Base-by-base conservation (phyloP, 2,888 invertebrate genomes). In the Phymatocera aterrima region DNA sequence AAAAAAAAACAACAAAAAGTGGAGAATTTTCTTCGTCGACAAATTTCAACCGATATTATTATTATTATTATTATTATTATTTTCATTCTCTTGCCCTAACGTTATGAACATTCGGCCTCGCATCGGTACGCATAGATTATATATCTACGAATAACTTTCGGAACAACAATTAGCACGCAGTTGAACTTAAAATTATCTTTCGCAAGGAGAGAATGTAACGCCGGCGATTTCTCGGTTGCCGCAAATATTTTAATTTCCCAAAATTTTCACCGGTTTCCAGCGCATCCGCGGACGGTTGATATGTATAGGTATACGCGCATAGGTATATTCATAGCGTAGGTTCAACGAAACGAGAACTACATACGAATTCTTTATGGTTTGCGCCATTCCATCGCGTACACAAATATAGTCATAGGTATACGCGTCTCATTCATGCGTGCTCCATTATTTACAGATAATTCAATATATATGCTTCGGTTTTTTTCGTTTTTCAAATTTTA, bases 201-300 rank as follows among this genome's bases (percentile, higher is more conserved):
- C n/a, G n/a, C 81, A 60, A 70, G n/a, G 37, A 24, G 68, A 80
- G 81, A 82, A 83, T 80, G 82, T n/a, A n/a, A n/a, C n/a, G n/a
- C n/a, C 80, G 80, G 79, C 80, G 80, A 81, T 82, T 84, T 80
- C 72, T 51, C 72, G 78, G 54, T 77, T 60, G 80, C 78, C 28
- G 80, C 81, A 81, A 80, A 77, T 83, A 84, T 82, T 84, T 84
- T 81, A 83, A 84, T 84, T 84, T 82, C 77, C 80, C 80, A 78
- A 77, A 82, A 82, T 83, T 84, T 83, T 82, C 80, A 64, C 79
- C 81, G 81, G 60, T 34, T 31, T 78, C 24, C 43, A 40, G n/a
- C 46, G n/a, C 57, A 77, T 70, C 46, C 31, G 51, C 24, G 28
- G 64, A 77, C 28, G 60, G 70, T 57, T 34, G 28, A 21, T 48